A percentile compares a stretch with the other conserved stretches of the same genome.
These are phyloP conservation scores for Diadophis punctatus DNA, from an alignment of 2,113 vertebrate genomes.

Conservation along the genomic window DNA sequence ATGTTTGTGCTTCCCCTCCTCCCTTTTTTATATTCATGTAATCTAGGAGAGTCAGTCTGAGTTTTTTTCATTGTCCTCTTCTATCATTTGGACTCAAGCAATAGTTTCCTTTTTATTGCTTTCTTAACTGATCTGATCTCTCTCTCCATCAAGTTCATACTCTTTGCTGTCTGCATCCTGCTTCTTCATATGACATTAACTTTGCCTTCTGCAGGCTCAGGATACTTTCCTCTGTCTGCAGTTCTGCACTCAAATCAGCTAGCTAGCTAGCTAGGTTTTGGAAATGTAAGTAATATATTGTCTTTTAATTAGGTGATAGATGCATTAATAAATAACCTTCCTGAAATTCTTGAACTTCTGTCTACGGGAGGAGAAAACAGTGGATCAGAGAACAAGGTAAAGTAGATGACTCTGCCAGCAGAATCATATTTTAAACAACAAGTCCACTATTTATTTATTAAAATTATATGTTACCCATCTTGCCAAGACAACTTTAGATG, in stretches of 20 bases:
- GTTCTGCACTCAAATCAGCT: background rate
- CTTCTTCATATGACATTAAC: background rate
- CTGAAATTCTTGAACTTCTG: conserved; percentile 87
- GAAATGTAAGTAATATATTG: conserved; percentile 22
- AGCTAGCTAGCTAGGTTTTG: conserved; percentile 3
- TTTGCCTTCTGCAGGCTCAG: background rate
- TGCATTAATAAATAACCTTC: conserved; percentile 84
- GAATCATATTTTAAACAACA: background rate
- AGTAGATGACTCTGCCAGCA: background rate
- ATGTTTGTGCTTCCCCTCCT: background rate
- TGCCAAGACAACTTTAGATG: background rate
- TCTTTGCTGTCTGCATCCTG: background rate
- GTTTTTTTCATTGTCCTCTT: background rate
- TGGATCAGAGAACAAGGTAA: conserved; percentile 83
- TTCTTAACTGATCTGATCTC: background rate
- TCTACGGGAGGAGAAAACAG: conserved; percentile 79
- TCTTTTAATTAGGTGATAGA: conserved; percentile 84
- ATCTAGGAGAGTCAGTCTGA: background rate
- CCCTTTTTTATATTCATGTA: background rate
- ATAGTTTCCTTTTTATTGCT: background rate
- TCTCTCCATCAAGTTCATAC: background rate
- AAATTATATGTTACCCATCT: background rate
- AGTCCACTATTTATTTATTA: background rate
- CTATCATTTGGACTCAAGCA: background rate
- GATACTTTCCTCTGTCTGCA: background rate